A percentile compares a stretch with the other conserved stretches of the same genome.
Conservation (phyloP, 2,113 vertebrate species). For the Albula goreensis region DNA sequence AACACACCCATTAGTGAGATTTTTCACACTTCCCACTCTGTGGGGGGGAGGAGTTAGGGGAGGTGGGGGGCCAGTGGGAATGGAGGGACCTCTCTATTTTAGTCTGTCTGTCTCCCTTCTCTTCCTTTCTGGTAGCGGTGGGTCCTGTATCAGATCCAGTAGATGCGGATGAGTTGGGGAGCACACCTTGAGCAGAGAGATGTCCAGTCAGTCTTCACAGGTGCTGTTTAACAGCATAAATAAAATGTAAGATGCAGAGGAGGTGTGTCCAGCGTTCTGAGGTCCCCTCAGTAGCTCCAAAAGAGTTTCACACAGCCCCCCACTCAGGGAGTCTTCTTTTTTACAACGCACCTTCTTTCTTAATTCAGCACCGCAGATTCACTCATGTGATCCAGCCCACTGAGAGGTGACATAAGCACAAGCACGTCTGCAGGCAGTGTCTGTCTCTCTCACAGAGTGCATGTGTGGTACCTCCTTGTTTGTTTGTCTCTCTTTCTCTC, state of each 20-base stretch:
- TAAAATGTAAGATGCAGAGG: slow-evolving; percentile 36
- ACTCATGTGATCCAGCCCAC: slow-evolving; percentile 38
- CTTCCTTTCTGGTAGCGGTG: slow-evolving; percentile 16
- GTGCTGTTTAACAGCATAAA: slow-evolving; percentile 24
- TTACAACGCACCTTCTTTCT: no score
- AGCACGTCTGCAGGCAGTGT: slow-evolving; percentile 32
- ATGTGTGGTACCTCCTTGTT: slow-evolving; percentile 47
- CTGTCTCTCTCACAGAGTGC: slow-evolving; percentile 32
- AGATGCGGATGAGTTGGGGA: slow-evolving; percentile 16
- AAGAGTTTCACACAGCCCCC: slow-evolving; percentile 38
- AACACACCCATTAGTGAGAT: slow-evolving; percentile 80
- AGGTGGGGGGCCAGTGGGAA: slow-evolving; percentile 29
- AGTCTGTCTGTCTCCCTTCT: slow-evolving; percentile 2
- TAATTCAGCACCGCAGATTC: slow-evolving; percentile 26
- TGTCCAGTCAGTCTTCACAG: slow-evolving; percentile 35
- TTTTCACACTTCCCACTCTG: slow-evolving; percentile 77
- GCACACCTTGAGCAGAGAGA: slow-evolving; percentile 37
- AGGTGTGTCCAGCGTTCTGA: slow-evolving; percentile 49
- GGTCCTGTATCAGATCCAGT: slow-evolving; percentile 41
- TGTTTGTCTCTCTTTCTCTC: slow-evolving; percentile 34
- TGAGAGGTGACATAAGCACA: slow-evolving; percentile 30
- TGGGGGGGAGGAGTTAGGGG: slow-evolving; percentile 53
- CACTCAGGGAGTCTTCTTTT: background rate
- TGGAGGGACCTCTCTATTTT: slow-evolving; percentile 51
- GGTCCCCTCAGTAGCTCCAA: slow-evolving; percentile 25